Conservation (phyloP, 2,888 invertebrate species). For the Chrysopilus asiliformis region DNA sequence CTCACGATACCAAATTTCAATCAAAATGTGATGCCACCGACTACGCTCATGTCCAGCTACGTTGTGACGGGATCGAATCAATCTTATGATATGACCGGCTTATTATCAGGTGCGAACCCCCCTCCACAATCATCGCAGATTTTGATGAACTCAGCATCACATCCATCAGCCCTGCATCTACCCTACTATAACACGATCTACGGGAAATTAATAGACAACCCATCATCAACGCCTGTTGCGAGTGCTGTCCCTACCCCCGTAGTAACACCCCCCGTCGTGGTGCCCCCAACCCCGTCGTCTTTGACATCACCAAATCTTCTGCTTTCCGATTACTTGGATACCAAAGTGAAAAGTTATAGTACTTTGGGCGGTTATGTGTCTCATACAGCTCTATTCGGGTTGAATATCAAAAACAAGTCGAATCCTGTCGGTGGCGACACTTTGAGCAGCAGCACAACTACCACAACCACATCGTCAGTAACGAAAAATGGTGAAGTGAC, state of each 20-base stretch:
- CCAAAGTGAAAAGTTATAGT: slow-evolving; percentile 23
- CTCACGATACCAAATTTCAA: slow-evolving; percentile 18
- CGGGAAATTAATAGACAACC: slow-evolving; percentile 40
- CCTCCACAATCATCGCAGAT: slow-evolving; percentile 11
- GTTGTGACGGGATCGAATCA: slow-evolving; percentile 9
- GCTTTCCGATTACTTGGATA: slow-evolving; percentile 29
- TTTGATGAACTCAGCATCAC: not conserved
- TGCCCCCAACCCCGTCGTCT: no score
- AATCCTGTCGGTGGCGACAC: not conserved
- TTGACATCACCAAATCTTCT: slow-evolving; percentile 10
- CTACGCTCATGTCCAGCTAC: slow-evolving; percentile 16
- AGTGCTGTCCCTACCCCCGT: no score
- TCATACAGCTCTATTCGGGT: not conserved
- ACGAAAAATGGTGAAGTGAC: not conserved
- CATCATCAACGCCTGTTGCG: slow-evolving; percentile 6
- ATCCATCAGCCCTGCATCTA: slow-evolving; percentile 15
- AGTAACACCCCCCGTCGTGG: no score
- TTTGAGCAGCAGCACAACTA: not conserved
- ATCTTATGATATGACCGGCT: slow-evolving; percentile 14
- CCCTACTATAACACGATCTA: slow-evolving; percentile 32
- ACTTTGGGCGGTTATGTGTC: slow-evolving; percentile 20
- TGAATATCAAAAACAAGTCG: slow-evolving; percentile 1
- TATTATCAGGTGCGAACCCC: slow-evolving; percentile 20
- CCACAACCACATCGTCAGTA: not conserved
- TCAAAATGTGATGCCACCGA: slow-evolving; percentile 10